A percentile compares a stretch with the other conserved stretches of the same genome.
These are phyloP conservation scores for Engraulis encrasicolus DNA, from an alignment of 2,113 vertebrate species.

Conservation along the genomic window DNA sequence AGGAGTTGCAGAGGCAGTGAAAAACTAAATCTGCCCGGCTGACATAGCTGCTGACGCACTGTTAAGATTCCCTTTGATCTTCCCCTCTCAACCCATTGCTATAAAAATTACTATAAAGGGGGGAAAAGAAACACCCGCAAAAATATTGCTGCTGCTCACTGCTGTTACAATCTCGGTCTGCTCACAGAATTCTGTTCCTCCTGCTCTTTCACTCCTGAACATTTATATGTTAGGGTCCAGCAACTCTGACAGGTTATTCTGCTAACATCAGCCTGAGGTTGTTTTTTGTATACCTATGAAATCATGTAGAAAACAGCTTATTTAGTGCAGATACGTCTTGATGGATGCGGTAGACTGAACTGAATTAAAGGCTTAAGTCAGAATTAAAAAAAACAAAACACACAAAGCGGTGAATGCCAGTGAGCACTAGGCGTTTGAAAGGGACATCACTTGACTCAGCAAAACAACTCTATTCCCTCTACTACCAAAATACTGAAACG, in stretches of 20 bases:
- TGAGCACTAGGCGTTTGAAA: neutral
- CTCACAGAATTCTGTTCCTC: neutral
- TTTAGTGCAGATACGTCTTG: neutral
- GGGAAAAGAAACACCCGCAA: neutral
- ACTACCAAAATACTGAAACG: constrained; percentile 30
- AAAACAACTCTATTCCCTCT: constrained; percentile 31
- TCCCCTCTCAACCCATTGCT: neutral
- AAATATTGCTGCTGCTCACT: neutral
- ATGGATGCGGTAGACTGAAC: neutral
- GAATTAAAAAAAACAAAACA: neutral
- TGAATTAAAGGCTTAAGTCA: neutral
- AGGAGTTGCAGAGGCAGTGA: neutral
- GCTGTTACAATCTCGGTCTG: neutral
- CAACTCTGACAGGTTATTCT: neutral
- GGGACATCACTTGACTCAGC: neutral
- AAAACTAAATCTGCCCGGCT: neutral
- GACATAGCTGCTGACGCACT: neutral
- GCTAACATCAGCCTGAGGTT: neutral
- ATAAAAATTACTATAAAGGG: neutral
- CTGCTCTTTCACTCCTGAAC: neutral
- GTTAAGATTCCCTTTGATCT: neutral
- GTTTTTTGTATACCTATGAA: neutral
- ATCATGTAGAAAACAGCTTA: neutral
- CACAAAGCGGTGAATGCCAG: neutral
- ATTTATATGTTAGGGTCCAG: neutral